These are phyloP conservation scores for Lerista edwardsae DNA, from an alignment of 2,797 vertebrate species.

Conservation along the genomic window DNA sequence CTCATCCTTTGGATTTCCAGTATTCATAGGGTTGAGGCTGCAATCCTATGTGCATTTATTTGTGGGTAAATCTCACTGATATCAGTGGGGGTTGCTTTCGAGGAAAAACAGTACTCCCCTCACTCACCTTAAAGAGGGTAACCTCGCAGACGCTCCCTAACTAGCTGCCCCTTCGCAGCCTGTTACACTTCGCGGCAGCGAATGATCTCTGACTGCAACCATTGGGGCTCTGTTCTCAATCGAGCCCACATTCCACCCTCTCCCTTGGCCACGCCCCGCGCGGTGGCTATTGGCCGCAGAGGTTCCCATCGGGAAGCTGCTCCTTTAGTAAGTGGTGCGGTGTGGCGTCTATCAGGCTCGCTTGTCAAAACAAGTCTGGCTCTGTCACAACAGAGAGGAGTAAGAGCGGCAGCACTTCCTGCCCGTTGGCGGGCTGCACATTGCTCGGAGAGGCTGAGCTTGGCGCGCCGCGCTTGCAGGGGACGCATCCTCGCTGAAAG, in stretches of 20 bases:
- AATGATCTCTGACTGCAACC: background rate
- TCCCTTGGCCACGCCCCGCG: constrained; percentile 61
- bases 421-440: constrained; percentile 29
- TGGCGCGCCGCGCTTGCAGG: background rate
- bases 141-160: too few species aligned
- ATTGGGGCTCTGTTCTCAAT: background rate
- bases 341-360: constrained; percentile 64
- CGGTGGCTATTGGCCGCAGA: constrained; percentile 56
- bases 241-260: constrained; percentile 50
- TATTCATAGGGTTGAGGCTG: background rate
- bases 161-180: too few species aligned
- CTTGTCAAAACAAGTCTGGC: constrained; percentile 74
- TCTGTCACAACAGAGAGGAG: constrained; percentile 67
- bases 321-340: constrained; percentile 58
- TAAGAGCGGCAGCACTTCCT: constrained; percentile 39
- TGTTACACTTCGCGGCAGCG: too few species aligned
- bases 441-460: background rate
- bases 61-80: background rate
- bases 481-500: background rate
- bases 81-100: background rate
- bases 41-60: background rate
- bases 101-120: background rate
- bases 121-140: too few species aligned
- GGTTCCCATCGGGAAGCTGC: background rate
- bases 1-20: background rate